These are phyloP conservation scores for Drosophila albomicans DNA, from an alignment of 1,140 invertebrate genomes.

Conservation along the genomic window DNA sequence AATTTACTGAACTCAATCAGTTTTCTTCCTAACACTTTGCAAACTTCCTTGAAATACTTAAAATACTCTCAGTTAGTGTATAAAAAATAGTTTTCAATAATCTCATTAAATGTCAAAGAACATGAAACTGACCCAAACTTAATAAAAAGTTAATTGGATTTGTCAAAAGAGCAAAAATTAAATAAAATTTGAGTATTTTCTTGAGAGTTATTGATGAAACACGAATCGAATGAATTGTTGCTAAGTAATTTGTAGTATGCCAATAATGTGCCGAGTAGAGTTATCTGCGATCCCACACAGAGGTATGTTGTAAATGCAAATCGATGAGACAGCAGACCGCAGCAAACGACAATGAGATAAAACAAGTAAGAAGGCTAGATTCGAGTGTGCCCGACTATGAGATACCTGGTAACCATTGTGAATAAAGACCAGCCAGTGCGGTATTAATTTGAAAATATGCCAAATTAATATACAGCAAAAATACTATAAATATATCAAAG, in stretches of 20 bases:
- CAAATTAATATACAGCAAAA: too few relatives aligned
- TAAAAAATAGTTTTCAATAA: background rate
- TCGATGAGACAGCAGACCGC: constrained; percentile 9
- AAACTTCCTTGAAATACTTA: background rate
- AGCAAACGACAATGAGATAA: constrained; percentile 7
- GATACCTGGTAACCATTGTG: too few relatives aligned
- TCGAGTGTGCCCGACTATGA: too few relatives aligned
- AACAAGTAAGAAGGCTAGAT: background rate
- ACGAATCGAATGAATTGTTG: constrained; percentile 7
- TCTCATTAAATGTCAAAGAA: constrained; percentile 11
- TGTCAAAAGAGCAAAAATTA: background rate
- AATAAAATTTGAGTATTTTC: constrained; percentile 2
- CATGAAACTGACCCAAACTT: background rate
- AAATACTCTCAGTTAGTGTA: background rate
- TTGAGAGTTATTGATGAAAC: background rate
- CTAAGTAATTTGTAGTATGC: constrained; percentile 4
- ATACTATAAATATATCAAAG: too few relatives aligned
- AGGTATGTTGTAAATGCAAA: constrained; percentile 29
- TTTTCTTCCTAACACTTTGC: background rate
- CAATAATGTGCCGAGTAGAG: too few relatives aligned
- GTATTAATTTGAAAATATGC: too few relatives aligned
- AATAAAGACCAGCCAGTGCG: too few relatives aligned
- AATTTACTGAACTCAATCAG: too few relatives aligned
- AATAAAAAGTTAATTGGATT: constrained; percentile 16
- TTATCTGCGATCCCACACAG: background rate